Conservation (phyloP, 1,140 invertebrate genomes). For the Micrasema longulum region DNA sequence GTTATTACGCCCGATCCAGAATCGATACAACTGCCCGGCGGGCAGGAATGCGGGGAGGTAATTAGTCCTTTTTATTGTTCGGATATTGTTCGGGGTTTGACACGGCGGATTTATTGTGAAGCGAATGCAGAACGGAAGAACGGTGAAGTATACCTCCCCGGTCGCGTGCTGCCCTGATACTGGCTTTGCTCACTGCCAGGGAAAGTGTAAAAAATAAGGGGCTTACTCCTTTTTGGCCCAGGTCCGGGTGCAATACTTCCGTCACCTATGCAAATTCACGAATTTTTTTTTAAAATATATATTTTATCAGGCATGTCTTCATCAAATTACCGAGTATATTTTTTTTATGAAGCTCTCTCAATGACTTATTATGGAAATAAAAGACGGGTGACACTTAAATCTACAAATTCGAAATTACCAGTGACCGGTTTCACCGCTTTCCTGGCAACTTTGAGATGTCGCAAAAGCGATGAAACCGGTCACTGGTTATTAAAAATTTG, state of each 20-base stretch:
- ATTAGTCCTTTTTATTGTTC: conserved; percentile 7
- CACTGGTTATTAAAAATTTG: no score
- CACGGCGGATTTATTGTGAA: conserved; percentile 4
- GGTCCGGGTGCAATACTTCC: conserved; percentile 25
- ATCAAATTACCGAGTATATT: not conserved
- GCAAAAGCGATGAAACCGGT: no score
- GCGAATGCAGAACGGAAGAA: not conserved
- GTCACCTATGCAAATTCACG: no score
- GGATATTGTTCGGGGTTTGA: no score
- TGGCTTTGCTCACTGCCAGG: conserved; percentile 30
- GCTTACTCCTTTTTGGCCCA: conserved; percentile 23
- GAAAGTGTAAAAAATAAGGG: conserved; percentile 4
- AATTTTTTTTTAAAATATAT: no score
- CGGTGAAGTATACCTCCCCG: conserved; percentile 11
- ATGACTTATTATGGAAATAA: not conserved
- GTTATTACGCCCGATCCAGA: not conserved
- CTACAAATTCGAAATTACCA: no score
- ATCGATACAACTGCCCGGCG: conserved; percentile 26
- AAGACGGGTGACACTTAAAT: no score
- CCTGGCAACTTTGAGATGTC: no score
- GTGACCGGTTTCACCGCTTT: no score
- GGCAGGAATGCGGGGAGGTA: conserved; percentile 7
- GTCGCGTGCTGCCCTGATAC: conserved; percentile 33
- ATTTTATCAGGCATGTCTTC: no score
- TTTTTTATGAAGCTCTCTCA: not conserved